Evolutionary conservation across 1,140 invertebrate genomes (phyloP), one percentile per base, ranked within the genome.

Genomic region (Musca domestica): DNA sequence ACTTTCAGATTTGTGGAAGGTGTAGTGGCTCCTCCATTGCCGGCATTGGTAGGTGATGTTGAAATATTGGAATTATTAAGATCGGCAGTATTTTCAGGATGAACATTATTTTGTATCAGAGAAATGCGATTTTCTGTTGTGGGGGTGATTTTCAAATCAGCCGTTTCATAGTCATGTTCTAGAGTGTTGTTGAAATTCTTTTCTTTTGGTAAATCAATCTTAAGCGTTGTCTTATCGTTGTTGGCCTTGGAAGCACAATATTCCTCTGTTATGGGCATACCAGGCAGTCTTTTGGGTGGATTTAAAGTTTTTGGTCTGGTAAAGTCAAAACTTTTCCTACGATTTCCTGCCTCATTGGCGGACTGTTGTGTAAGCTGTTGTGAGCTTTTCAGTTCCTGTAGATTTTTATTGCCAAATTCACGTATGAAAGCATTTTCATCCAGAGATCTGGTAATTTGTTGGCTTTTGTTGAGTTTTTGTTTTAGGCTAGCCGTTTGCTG

Each of bases 351-450:
- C 30, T 80, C 78, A 41, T 41, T 41, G 34, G 5, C 34, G 3
- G 56, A 15, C 17, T 66, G 51, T 64, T 72, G 74, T 54, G 70
- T 73, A 66, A 74, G 67, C 63, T 73, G 81, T 73, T 65, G 78
- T 70, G 64, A 74, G 70, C 72, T 79, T 81, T 67, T 74, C 56
- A 77, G 78, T 54, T 86, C 83, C 34, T 77, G 82, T 64, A 83
- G 67, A 4, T 79, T 72, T 0, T 74, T 76, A 23, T 72, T 72
- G 4, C 85, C 86, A 71, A 88, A 89, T 76, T 89, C 86, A 70
- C 87, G 86, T 2, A 87, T 79, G 69, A 90, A 90, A 4, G 87
- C 88, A 68, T 88, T 88, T 74, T 88, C 89, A 76, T 92, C 91
- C 23, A 92, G 73, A 2, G 91, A 92, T 2, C 91, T 83, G 1